Evolutionary conservation across 2,113 vertebrate species (phyloP), one percentile per base, ranked within the genome.

Genomic region (Syngnathus scovelli): DNA sequence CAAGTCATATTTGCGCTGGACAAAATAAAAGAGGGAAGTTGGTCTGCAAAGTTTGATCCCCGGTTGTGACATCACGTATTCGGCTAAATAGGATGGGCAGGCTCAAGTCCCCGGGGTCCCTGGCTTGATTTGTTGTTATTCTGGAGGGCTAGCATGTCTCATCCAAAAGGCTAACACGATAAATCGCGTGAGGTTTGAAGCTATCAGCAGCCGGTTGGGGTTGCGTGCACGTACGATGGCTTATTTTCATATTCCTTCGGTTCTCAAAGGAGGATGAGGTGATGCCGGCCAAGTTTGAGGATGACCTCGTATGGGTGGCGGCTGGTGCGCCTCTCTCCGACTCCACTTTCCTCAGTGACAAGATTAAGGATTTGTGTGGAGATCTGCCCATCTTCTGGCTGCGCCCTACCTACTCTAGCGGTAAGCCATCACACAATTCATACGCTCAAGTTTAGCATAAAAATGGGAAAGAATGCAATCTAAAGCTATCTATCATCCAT

Each of bases 371-470:
- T 84, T 87, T 98, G 81, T 96, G 95, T 0, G 87, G 85, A 23
- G 88, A 93, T 76, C 93, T 94, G 84, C 94, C 95, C 5, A 93
- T 98, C 89, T 96, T 94, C 91, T 96, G 94, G 95, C 93, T 97
- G 78, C 92, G 90, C 75, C 94, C 94, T 69, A 93, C 92, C 21
- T 94, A 94, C 78, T 88, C 92, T 13, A 91, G 92, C 90, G 92
- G 95, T 98, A 83, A 81, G 83, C 16, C 52, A 27, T 36, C 38
- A n/a, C 48, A 19, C 48, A 16, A 6, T 15, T 48, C 5, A 5
- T 43, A 43, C 41, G 4, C 13, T 15, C 1, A 15, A 46, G 43
- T 7, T 49, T 49, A 49, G 48, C 18, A 3, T 49, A 1, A 49
- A 49, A 49, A 19, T 18, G 11, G 7, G 48, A 18, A 18, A 1